Percentiles rank a stretch among this genome's conserved stretches.
Conservation (phyloP, 2,113 vertebrate genomes). For the Stomatorhinus ivindoensis region DNA sequence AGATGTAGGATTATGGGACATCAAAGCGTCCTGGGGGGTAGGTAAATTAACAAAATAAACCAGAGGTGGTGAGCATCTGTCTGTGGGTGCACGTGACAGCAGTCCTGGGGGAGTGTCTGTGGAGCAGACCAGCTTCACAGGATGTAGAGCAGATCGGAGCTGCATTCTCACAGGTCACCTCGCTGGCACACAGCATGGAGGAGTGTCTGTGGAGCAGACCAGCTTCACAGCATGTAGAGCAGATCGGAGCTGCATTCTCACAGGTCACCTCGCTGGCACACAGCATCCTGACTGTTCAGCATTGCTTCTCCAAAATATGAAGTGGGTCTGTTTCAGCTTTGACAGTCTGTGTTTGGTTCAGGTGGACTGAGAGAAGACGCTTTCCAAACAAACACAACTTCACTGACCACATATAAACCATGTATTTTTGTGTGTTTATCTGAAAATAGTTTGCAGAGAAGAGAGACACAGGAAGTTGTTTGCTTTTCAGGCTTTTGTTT, state of each 20-base stretch:
- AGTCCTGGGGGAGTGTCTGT: neutral
- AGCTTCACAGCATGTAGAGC: neutral
- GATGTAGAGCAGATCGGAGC: neutral
- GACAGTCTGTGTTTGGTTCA: neutral
- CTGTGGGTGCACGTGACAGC: neutral
- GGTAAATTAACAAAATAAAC: neutral
- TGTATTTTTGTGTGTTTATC: constrained; percentile 8
- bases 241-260: neutral
- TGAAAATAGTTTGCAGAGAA: constrained; percentile 7
- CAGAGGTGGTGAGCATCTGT: neutral
- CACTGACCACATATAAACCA: neutral
- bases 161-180: neutral
- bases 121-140: neutral
- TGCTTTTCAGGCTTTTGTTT: neutral
- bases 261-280: neutral
- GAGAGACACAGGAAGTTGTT: neutral
- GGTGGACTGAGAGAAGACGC: constrained; percentile 10
- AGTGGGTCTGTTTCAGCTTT: neutral
- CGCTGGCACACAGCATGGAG: neutral
- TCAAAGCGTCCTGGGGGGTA: neutral
- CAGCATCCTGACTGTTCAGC: neutral
- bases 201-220: neutral
- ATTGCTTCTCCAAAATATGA: neutral
- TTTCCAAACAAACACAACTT: neutral
- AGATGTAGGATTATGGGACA: neutral